Base-by-base conservation (phyloP, 2,888 invertebrate genomes). In the Cerceris ruficornis region DNA sequence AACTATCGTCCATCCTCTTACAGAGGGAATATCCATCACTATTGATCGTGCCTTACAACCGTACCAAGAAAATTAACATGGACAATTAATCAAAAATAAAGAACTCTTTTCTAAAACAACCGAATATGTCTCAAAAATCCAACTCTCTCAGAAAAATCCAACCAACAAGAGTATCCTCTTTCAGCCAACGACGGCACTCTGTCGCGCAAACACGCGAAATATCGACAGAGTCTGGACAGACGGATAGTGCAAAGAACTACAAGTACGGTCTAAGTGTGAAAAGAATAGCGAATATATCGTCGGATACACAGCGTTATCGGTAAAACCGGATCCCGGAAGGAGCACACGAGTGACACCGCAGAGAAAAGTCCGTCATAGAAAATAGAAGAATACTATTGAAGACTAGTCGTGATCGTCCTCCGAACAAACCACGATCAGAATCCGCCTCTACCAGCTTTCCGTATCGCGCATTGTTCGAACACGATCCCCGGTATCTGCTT, bases 331-430 rank as follows among this genome's bases (percentile, higher is more conserved):
- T 46, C 60, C 65, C 57, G 14, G 41, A 15, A 14, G 58, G 64
- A 69, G 57, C 60, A 71, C 55, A 76, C 67, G 60, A 52, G 71
- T 57, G 57, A 73, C 50, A 61, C 46, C 50, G 71, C 46, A 64
- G 66, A 57, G 70, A 69, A 69, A 59, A 67, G 62, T 64, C 76
- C 58, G 39, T 74, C 68, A 78, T 69, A 79, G 77, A 75, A 81
- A 82, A 78, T 82, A 85, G 81, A 84, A 86, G 82, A 89, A 88
- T 88, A 89, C 84, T 88, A 88, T 88, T 81, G 78, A 88, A 85
- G 88, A 90, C 88, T 86, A 90, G 89, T 88, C 82, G 83, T 84
- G 85, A 88, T 80, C 83, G 55, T 59, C 82, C 72, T 80, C 75
- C 78, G 74, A 82, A 86, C 67, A 75, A 84, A 79, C 74, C 70